Conservation (phyloP, 2,113 vertebrate species). For the Rhabdomys dilectus region DNA sequence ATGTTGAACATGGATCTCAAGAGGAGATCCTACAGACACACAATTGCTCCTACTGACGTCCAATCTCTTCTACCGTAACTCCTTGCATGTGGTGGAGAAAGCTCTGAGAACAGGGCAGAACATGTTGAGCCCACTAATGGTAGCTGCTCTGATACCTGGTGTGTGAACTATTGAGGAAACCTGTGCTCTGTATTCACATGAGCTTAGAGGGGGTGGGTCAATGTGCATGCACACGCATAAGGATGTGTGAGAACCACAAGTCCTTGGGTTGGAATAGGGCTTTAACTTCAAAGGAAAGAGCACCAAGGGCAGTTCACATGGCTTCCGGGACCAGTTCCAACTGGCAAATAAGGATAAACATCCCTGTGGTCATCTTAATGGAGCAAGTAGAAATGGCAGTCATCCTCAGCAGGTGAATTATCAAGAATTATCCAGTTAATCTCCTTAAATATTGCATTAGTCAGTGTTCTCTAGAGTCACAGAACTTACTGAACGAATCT, state of each 20-base stretch:
- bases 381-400: too few species aligned
- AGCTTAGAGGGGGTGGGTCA: neutral
- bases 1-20: neutral
- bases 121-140: neutral
- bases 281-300: neutral
- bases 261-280: neutral
- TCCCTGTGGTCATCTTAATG: neutral
- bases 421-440: neutral
- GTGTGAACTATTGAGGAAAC: neutral
- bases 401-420: neutral
- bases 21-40: neutral
- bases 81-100: neutral
- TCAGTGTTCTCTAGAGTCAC: neutral
- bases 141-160: neutral
- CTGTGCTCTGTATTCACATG: neutral
- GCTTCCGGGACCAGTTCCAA: neutral
- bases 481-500: neutral
- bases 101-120: neutral
- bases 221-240: neutral
- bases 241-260: neutral
- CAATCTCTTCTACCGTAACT: neutral
- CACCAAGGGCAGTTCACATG: neutral
- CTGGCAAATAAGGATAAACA: too few species aligned
- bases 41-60: neutral
- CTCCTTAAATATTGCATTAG: neutral